Evolutionary conservation across 2,888 invertebrate genomes (phyloP).

Genomic region (Scelioninae gen. 2): DNA sequence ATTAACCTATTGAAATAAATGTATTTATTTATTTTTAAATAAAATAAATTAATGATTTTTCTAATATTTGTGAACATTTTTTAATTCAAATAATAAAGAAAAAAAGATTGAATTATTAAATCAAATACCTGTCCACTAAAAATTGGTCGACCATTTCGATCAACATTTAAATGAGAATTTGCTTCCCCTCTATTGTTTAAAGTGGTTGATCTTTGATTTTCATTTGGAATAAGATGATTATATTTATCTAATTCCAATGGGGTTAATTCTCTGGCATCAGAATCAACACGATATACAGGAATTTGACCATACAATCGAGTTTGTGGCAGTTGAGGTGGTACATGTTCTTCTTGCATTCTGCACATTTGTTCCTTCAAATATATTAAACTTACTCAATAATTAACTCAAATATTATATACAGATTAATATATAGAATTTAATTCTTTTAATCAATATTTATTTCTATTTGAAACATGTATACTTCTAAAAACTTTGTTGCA

Average conservation of each 20-base stretch:
- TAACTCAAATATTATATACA: background rate
- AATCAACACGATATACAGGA: conserved; percentile 78
- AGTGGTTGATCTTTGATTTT: conserved; percentile 61
- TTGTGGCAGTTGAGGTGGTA: conserved; percentile 64
- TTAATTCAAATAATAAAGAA: too few species aligned
- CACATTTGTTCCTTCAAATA: conserved; percentile 67
- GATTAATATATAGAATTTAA: background rate
- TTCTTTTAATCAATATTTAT: background rate
- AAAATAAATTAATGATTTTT: background rate
- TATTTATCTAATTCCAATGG: conserved; percentile 77
- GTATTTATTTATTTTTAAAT: background rate
- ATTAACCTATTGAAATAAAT: conserved; percentile 26
- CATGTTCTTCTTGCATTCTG: conserved; percentile 68
- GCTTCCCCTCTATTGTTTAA: conserved; percentile 64
- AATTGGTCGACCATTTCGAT: conserved; percentile 55
- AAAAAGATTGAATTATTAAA: background rate
- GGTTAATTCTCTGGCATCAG: conserved; percentile 78
- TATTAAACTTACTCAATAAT: background rate
- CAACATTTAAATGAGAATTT: conserved; percentile 60
- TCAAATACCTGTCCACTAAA: conserved; percentile 45
- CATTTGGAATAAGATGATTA: conserved; percentile 70
- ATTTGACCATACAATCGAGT: conserved; percentile 75
- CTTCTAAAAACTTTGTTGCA: too few species aligned
- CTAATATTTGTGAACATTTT: background rate
- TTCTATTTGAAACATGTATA: too few species aligned